Base-by-base conservation (phyloP, 2,888 invertebrate genomes). In the Pycnomerus fuliginosus region DNA sequence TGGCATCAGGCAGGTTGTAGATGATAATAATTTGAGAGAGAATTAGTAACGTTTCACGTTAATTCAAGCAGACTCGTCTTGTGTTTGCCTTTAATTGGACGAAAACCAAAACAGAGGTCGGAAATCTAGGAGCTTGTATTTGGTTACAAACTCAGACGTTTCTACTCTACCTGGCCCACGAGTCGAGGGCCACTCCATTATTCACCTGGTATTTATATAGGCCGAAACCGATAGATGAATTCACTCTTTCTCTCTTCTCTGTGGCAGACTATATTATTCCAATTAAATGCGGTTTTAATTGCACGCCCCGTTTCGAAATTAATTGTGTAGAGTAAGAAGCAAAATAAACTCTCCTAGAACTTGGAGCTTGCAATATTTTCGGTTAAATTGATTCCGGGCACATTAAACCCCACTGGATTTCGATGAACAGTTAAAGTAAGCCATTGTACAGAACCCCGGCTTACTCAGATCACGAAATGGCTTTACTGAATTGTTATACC, bases 41-140 rank as follows among this genome's bases (percentile, higher is more conserved):
- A 70, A 70, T 70, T 69, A 69, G 68, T 68, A 67, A 64, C 68
- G 66, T 69, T 69, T 64, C 66, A 61, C 66, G 66, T 70, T 70
- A 70, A 70, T 69, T 68, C 68, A 61, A 60, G 66, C 67, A 66
- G 64, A 65, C 67, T 69, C 66, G 67, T 69, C 69, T 69, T 69
- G 67, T 70, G 70, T 71, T 70, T 69, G 68, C 68, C 69, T 70
- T 69, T 69, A 71, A 71, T 71, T 71, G 71, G 69, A 69, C 69
- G 70, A 68, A 71, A 71, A 71, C 71, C 71, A 68, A 70, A 71
- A 71, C 70, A 70, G 68, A 68, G 69, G 69, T 70, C 69, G 69
- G 68, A 69, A 70, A 70, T 70, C 69, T 58, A 60, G 65, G 63
- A 56, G 58, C 64, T 62, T 65, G 67, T 69, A 69, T 69, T 70